These are phyloP conservation scores for Saimiri boliviensis DNA, from an alignment of 2,113 vertebrate species.

Conservation along the genomic window DNA sequence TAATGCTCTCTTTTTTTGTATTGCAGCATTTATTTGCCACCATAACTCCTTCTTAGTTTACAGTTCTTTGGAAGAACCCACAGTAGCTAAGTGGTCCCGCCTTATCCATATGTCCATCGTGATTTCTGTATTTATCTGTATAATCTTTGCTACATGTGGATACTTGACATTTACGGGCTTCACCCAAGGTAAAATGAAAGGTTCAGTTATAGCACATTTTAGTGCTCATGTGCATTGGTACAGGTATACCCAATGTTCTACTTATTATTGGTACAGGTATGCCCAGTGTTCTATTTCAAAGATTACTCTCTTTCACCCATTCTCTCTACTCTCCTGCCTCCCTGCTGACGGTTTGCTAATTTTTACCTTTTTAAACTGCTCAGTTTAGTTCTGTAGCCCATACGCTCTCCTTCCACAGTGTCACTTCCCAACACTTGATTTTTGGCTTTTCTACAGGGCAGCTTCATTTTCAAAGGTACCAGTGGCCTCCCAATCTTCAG, in stretches of 20 bases:
- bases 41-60: conserved; percentile 98
- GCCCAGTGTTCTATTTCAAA: background rate
- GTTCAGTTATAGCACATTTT: background rate
- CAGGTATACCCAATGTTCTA: background rate
- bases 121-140: conserved; percentile 88
- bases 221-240: background rate
- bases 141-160: conserved; percentile 89
- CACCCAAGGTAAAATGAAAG: conserved; percentile 91
- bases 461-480: background rate
- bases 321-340: background rate
- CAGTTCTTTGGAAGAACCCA: conserved; percentile 91
- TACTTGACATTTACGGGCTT: conserved; percentile 95
- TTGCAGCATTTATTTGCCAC: conserved; percentile 96
- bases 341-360: background rate
- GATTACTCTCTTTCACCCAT: background rate
- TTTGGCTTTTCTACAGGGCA: background rate
- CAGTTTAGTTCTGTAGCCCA: background rate
- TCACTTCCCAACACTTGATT: background rate
- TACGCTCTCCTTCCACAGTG: background rate
- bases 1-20: conserved; percentile 54
- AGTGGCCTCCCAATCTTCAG: background rate
- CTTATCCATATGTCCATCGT: conserved; percentile 92
- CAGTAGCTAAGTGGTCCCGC: conserved; percentile 89
- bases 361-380: background rate
- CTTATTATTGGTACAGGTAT: background rate